Evolutionary conservation across 2,797 vertebrate genomes (phyloP).

Genomic region (Sebastes minor): DNA sequence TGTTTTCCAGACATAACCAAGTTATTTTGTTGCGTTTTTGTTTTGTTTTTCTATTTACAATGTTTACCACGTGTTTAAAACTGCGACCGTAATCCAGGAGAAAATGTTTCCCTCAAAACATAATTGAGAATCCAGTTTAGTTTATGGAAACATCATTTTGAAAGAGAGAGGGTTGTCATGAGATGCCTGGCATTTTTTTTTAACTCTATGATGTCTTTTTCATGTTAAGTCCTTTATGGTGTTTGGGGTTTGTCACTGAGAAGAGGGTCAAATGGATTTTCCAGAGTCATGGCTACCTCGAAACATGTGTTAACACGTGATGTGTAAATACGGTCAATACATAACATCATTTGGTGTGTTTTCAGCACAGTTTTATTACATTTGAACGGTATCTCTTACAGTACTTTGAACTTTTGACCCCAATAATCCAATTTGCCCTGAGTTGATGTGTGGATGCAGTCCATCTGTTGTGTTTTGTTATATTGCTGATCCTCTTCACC

Average conservation of each 20-base stretch:
- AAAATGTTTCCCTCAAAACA: too few relatives aligned
- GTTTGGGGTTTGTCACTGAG: neutral
- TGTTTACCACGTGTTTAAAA: too few relatives aligned
- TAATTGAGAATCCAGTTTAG: too few relatives aligned
- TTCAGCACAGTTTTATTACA: neutral
- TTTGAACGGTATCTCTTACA: neutral
- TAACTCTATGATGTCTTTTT: neutral
- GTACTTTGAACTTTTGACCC: conserved; percentile 7
- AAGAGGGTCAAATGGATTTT: neutral
- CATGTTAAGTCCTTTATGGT: neutral
- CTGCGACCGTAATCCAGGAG: too few relatives aligned
- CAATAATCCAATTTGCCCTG: neutral
- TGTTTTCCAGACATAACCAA: too few relatives aligned
- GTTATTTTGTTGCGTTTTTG: too few relatives aligned
- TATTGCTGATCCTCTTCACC: neutral
- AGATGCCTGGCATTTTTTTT: neutral
- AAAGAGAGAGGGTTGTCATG: neutral
- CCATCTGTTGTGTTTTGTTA: neutral
- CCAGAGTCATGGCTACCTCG: neutral
- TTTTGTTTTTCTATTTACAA: too few relatives aligned
- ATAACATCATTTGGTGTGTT: neutral
- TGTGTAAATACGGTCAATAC: neutral
- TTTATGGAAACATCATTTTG: neutral
- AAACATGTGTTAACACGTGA: neutral
- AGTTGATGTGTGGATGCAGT: neutral